phyloP scores from a whole-genome alignment of 2,113 vertebrate species.

The Meles meles region DNA sequence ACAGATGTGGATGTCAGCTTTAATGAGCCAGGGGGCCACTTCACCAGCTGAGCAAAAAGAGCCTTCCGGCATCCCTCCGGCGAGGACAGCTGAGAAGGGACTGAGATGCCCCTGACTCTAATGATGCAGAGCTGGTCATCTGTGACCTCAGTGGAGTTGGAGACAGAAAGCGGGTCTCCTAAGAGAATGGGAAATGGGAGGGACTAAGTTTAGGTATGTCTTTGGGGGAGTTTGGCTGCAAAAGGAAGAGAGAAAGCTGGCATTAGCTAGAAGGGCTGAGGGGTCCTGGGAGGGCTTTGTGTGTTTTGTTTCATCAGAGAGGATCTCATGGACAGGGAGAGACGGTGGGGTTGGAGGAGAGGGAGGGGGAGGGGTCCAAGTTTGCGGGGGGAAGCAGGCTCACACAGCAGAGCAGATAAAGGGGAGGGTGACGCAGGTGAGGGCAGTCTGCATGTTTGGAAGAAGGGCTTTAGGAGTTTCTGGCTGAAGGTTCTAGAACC shows the following conservation, averaged over 20 bases:
- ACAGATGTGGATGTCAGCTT: not conserved
- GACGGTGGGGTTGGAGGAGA: not conserved
- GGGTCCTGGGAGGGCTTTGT: not conserved
- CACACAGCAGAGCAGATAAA: not conserved
- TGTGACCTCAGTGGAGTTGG: not conserved
- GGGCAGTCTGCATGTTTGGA: not conserved
- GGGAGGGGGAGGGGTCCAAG: not conserved
- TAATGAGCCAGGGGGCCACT: not conserved
- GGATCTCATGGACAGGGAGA: not conserved
- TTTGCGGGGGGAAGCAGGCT: not conserved
- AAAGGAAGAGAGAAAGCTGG: not conserved
- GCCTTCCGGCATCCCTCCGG: not conserved
- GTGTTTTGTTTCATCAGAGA: not conserved
- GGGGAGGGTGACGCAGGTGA: too few species aligned
- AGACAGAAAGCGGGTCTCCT: not conserved
- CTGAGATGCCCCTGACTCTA: not conserved
- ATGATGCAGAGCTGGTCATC: not conserved
- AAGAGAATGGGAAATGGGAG: not conserved
- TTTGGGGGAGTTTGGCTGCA: not conserved
- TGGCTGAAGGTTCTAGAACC: not conserved
- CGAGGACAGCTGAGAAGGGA: not conserved
- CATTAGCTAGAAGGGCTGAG: not conserved
- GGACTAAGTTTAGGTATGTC: not conserved
- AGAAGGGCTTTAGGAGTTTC: not conserved
- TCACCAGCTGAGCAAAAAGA: not conserved